These are phyloP conservation scores for Columba guinea DNA, from an alignment of 2,797 vertebrate species.

Conservation along the genomic window DNA sequence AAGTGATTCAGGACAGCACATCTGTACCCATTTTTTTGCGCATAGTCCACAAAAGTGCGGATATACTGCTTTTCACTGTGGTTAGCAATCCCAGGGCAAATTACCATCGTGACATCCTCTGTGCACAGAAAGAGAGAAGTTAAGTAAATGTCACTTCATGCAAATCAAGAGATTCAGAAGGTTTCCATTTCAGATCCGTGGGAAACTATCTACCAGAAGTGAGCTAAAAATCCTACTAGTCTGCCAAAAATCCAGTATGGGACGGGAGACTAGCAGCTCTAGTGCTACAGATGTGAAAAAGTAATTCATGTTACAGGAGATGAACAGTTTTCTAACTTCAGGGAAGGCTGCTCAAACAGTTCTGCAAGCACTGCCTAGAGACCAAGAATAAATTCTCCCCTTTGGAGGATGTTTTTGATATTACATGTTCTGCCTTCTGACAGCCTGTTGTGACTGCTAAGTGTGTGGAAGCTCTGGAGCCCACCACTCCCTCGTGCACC, in stretches of 20 bases:
- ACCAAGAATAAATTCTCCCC: background rate
- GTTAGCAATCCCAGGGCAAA: conserved; percentile 98
- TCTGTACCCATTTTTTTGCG: conserved; percentile 94
- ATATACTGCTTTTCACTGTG: conserved; percentile 99
- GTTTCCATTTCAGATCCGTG: background rate
- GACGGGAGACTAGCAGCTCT: background rate
- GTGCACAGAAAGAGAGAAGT: conserved; percentile 11
- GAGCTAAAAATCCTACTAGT: background rate
- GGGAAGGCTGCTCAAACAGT: conserved; percentile 4
- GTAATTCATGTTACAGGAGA: background rate
- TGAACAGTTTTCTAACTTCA: background rate
- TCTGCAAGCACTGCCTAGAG: conserved; percentile 1
- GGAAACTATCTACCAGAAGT: conserved; percentile 24
- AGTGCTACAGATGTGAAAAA: background rate
- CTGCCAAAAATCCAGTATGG: conserved; percentile 9
- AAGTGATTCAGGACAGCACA: conserved; percentile 97
- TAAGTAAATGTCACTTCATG: conserved; percentile 56
- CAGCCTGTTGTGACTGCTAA: background rate
- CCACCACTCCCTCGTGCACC: background rate
- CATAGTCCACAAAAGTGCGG: conserved; percentile 95
- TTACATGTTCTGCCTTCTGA: background rate
- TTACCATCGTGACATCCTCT: conserved; percentile 98
- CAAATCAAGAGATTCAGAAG: conserved; percentile 32
- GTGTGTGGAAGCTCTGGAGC: background rate
- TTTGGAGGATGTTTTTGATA: background rate